Evolutionary conservation across 2,888 invertebrate genomes (phyloP).

Genomic region (Nephrotoma flavescens): DNA sequence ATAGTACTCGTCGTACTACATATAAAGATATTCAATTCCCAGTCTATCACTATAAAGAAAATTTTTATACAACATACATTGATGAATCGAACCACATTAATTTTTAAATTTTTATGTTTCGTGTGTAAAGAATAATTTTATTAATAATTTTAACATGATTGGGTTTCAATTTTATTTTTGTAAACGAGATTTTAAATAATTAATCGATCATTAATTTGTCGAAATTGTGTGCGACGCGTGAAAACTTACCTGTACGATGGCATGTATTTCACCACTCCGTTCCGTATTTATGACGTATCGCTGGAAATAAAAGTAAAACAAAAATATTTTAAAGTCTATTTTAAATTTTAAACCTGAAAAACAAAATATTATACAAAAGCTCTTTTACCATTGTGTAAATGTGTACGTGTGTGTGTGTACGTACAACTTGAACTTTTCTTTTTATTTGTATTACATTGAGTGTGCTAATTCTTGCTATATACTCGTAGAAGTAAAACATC

Average conservation of each 20-base stretch:
- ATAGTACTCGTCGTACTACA: neutral
- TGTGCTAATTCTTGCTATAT: no score
- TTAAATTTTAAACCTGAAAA: neutral
- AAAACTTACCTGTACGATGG: conserved; percentile 55
- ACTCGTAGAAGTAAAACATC: no score
- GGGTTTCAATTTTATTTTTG: neutral
- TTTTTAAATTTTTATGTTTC: neutral
- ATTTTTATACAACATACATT: neutral
- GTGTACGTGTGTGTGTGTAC: no score
- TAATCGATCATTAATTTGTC: neutral
- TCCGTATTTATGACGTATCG: conserved; percentile 62
- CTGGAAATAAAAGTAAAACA: conserved; percentile 31
- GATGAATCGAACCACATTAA: neutral
- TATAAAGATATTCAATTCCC: neutral
- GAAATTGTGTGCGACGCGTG: neutral
- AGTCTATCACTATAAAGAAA: neutral
- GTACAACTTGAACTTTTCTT: no score
- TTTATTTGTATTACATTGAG: no score
- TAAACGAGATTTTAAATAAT: neutral
- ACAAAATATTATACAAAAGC: neutral
- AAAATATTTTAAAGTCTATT: neutral
- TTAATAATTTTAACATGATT: neutral
- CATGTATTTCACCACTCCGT: conserved; percentile 56
- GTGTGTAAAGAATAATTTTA: neutral
- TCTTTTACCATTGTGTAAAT: neutral